Evolutionary conservation across 2,797 vertebrate genomes (phyloP).

Genomic region (Hyperoplus immaculatus): DNA sequence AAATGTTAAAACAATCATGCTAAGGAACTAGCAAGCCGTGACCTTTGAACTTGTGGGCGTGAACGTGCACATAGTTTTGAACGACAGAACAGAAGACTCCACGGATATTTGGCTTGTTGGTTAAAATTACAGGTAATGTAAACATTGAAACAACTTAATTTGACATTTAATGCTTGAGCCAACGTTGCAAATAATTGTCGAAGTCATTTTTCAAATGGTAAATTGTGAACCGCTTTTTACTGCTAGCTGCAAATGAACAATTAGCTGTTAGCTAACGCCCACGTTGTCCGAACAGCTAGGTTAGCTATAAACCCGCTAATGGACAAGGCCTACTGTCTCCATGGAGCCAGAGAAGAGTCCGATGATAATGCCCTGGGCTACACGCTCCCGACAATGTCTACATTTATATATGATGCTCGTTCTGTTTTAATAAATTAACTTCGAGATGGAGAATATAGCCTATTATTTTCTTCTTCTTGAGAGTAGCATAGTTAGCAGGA

Average conservation of each 20-base stretch:
- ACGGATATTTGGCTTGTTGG: not conserved
- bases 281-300: not conserved
- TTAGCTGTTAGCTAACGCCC: slow-evolving; percentile 24
- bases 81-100: not conserved
- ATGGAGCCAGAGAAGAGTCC: too few species aligned
- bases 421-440: too few species aligned
- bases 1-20: not conserved
- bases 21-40: too few species aligned
- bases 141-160: fast-evolving
- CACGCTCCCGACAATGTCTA: not conserved
- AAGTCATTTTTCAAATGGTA: fast-evolving
- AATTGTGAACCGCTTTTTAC: fast-evolving
- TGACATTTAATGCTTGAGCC: not conserved
- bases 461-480: too few species aligned
- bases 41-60: slow-evolving; percentile 33
- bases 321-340: not conserved
- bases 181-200: too few species aligned
- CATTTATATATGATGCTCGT: too few species aligned
- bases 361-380: not conserved
- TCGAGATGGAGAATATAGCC: too few species aligned
- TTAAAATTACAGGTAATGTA: slow-evolving; percentile 8
- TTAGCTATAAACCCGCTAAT: not conserved
- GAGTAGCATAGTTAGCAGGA: too few species aligned
- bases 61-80: not conserved
- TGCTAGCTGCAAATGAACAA: not conserved